phyloP scores from a whole-genome alignment of 2,113 vertebrate species.

The Abramis brama region DNA sequence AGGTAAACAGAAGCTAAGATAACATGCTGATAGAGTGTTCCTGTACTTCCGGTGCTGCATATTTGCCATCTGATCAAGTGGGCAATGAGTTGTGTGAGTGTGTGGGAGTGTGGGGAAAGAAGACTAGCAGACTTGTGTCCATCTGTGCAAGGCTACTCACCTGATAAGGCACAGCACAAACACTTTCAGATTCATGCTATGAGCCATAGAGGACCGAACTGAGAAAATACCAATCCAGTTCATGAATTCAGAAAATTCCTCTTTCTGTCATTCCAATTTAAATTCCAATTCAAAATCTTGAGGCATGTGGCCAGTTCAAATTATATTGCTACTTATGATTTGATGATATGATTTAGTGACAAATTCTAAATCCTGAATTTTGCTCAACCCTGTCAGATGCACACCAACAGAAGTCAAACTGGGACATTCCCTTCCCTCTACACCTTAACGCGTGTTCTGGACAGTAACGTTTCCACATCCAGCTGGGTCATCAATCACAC shows the following conservation, averaged over 20 bases:
- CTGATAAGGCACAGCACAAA: slow-evolving; percentile 17
- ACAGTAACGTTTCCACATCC: slow-evolving; percentile 41
- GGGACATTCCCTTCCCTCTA: slow-evolving; percentile 24
- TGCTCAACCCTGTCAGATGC: not conserved
- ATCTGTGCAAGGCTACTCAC: slow-evolving; percentile 26
- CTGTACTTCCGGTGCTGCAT: slow-evolving; percentile 77
- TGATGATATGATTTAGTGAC: no score
- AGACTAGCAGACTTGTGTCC: slow-evolving; percentile 47
- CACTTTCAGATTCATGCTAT: not conserved
- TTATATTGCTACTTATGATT: not conserved
- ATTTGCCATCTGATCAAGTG: slow-evolving; percentile 75
- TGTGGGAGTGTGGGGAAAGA: slow-evolving; percentile 38
- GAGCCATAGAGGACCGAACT: not conserved
- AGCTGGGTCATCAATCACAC: slow-evolving; percentile 47
- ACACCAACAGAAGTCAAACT: slow-evolving; percentile 43
- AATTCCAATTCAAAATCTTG: not conserved
- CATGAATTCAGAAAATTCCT: not conserved
- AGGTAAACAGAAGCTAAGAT: slow-evolving; percentile 77
- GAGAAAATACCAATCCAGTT: no score
- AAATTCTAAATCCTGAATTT: not conserved
- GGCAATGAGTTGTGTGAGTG: slow-evolving; percentile 49
- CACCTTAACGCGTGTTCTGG: slow-evolving; percentile 8
- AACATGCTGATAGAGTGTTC: slow-evolving; percentile 79
- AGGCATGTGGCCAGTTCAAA: not conserved
- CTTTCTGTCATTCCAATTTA: not conserved